phyloP scores from a whole-genome alignment of 2,888 invertebrate genomes.

The Hanleya hanleyi region DNA sequence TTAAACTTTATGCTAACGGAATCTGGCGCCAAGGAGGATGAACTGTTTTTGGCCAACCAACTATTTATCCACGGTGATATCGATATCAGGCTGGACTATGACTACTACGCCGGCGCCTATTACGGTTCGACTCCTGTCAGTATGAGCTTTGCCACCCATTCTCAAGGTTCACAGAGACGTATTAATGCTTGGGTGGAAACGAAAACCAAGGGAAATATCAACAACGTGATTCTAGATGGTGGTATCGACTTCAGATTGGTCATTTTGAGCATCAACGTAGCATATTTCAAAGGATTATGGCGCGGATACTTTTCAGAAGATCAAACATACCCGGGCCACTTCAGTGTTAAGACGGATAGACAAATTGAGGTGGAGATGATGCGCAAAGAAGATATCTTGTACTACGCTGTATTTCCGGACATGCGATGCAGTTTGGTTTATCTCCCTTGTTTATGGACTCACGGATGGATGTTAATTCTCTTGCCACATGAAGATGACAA shows the following conservation, averaged over 20 bases:
- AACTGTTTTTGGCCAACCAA: conserved; percentile 44
- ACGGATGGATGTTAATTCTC: conserved; percentile 61
- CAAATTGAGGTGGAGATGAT: conserved; percentile 80
- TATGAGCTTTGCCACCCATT: conserved; percentile 53
- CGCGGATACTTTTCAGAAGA: conserved; percentile 51
- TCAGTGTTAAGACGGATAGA: conserved; percentile 72
- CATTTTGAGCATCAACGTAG: conserved; percentile 74
- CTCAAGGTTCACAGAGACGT: conserved; percentile 66
- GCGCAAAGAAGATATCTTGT: conserved; percentile 80
- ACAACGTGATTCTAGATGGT: conserved; percentile 81
- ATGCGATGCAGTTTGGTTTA: conserved; percentile 84
- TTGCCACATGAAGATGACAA: conserved; percentile 58
- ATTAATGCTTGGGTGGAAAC: conserved; percentile 90
- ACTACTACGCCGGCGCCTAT: conserved; percentile 32
- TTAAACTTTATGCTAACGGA: background rate
- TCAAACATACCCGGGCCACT: conserved; percentile 74
- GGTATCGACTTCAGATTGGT: conserved; percentile 60
- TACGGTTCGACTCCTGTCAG: conserved; percentile 45
- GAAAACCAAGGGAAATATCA: conserved; percentile 88
- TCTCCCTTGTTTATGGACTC: conserved; percentile 78
- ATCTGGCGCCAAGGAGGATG: conserved; percentile 8
- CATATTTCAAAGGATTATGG: conserved; percentile 75
- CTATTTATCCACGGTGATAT: conserved; percentile 31
- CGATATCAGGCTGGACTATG: conserved; percentile 34
- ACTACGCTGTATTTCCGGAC: conserved; percentile 74